These are phyloP conservation scores for Lepus europaeus DNA, from an alignment of 2,113 vertebrate genomes.

Conservation along the genomic window DNA sequence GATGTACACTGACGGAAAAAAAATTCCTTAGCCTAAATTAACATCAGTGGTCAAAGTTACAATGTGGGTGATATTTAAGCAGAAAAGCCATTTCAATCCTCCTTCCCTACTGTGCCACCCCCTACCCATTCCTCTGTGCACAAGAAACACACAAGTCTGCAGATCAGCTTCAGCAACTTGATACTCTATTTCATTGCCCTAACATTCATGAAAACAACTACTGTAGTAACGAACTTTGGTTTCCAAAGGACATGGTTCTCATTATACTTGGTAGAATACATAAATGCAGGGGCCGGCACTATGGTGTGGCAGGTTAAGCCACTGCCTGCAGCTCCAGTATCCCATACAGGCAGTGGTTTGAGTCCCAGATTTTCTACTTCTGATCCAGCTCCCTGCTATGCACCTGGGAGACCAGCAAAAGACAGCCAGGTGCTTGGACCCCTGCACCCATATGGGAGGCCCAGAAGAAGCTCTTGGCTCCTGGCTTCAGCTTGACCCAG, in stretches of 20 bases:
- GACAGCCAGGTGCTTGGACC: too few relatives aligned
- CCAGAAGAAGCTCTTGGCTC: too few relatives aligned
- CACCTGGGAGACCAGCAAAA: too few relatives aligned
- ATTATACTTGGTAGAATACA: neutral
- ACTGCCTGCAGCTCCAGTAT: too few relatives aligned
- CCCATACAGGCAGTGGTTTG: too few relatives aligned
- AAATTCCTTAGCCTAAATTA: neutral
- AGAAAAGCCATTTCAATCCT: conserved; percentile 16
- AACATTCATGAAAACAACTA: conserved; percentile 26
- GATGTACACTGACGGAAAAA: neutral
- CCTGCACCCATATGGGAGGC: too few relatives aligned
- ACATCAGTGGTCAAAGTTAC: neutral
- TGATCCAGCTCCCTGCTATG: too few relatives aligned
- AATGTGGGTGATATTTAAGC: neutral
- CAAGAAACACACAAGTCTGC: neutral
- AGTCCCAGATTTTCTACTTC: too few relatives aligned
- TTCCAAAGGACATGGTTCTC: neutral
- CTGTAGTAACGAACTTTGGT: neutral
- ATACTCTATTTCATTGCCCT: neutral
- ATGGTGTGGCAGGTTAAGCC: too few relatives aligned
- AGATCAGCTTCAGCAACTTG: neutral
- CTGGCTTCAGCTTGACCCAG: too few relatives aligned
- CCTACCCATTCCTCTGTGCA: neutral
- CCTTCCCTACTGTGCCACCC: neutral
- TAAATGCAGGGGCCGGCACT: neutral